Conservation (phyloP, 2,797 vertebrate species). For the Podargus strigoides region DNA sequence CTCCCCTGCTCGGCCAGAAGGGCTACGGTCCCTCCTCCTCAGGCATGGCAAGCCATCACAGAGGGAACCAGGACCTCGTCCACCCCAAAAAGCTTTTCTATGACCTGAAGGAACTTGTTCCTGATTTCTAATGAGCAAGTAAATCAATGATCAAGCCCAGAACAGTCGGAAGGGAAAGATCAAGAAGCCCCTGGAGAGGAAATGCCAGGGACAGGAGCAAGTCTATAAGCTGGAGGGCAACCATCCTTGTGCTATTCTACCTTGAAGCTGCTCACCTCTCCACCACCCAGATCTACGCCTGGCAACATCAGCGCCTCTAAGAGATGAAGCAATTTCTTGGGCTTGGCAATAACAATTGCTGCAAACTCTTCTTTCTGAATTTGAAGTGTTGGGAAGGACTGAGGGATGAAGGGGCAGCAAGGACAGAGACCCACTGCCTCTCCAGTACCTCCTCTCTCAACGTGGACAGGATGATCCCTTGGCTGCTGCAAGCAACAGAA, state of each 20-base stretch:
- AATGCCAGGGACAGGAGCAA: background rate
- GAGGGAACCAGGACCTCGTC: background rate
- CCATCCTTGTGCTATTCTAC: background rate
- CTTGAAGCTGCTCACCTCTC: background rate
- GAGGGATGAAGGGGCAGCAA: background rate
- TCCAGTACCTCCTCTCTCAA: background rate
- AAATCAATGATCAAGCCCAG: background rate
- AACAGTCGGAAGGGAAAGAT: background rate
- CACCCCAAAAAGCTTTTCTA: background rate
- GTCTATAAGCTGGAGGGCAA: background rate
- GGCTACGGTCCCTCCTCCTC: background rate
- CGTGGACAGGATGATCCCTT: background rate
- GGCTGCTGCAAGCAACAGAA: rapidly evolving
- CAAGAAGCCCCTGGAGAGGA: background rate
- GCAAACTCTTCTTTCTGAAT: background rate
- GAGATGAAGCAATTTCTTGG: background rate
- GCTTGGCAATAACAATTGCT: background rate
- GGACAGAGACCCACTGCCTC: rapidly evolving
- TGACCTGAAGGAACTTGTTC: background rate
- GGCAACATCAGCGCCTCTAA: background rate
- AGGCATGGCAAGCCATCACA: background rate
- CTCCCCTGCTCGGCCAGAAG: background rate
- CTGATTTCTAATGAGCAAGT: background rate
- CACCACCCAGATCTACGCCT: background rate
- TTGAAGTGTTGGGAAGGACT: background rate